A percentile compares a stretch with the other conserved stretches of the same genome.
phyloP scores from a whole-genome alignment of 2,888 invertebrate species.

The Rhingia campestris region DNA sequence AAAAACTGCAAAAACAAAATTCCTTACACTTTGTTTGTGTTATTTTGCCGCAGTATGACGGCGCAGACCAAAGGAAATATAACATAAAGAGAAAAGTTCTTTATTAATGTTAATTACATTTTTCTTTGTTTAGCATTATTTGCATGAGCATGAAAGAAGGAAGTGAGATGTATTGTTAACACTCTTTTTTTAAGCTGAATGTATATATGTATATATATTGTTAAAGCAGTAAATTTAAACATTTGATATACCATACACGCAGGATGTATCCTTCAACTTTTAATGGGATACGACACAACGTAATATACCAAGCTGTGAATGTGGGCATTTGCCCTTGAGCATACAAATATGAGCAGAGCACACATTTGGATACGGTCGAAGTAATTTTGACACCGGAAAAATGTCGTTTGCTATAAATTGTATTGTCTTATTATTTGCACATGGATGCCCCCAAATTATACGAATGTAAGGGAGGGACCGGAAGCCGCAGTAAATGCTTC shows the following conservation, averaged over 20 bases:
- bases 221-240: constrained; percentile 27
- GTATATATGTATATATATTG: too few species aligned
- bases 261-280: constrained; percentile 32
- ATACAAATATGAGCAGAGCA: constrained; percentile 17
- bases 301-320: background rate
- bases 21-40: background rate
- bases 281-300: background rate
- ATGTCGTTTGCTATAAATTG: constrained; percentile 72
- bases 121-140: constrained; percentile 43
- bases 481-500: constrained; percentile 65
- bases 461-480: constrained; percentile 44
- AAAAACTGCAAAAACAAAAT: constrained; percentile 10
- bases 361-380: constrained; percentile 57
- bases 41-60: constrained; percentile 9
- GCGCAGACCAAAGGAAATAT: constrained; percentile 6
- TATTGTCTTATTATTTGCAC: constrained; percentile 72
- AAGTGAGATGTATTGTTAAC: constrained; percentile 46
- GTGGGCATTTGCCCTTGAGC: constrained; percentile 28
- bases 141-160: constrained; percentile 37
- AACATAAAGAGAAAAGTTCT: constrained; percentile 15
- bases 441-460: constrained; percentile 69
- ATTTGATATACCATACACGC: background rate
- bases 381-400: constrained; percentile 66
- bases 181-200: constrained; percentile 19
- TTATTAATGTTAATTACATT: constrained; percentile 61